These are phyloP conservation scores for Drosophila virilis DNA, from an alignment of 1,140 invertebrate species.

Conservation along the genomic window DNA sequence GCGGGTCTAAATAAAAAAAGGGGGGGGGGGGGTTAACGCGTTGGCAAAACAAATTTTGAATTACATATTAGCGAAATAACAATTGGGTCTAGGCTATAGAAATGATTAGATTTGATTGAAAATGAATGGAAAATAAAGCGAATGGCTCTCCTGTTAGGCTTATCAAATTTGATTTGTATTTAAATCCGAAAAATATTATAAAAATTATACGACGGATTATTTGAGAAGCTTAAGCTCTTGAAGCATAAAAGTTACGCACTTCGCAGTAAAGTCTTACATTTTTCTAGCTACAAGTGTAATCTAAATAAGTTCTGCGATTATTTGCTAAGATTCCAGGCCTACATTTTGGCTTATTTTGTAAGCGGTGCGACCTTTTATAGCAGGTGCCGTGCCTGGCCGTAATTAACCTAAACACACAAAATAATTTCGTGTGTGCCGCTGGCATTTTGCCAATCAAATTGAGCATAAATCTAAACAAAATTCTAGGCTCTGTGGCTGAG, in stretches of 20 bases:
- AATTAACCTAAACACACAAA: slow-evolving; percentile 49
- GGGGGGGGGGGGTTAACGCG: not conserved
- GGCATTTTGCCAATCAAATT: slow-evolving; percentile 72
- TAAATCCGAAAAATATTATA: not conserved
- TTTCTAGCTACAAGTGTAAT: not conserved
- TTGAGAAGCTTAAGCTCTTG: no score
- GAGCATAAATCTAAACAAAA: slow-evolving; percentile 75
- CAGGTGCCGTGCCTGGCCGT: slow-evolving; percentile 5
- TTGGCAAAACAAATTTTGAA: not conserved
- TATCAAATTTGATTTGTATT: no score
- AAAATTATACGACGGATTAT: no score
- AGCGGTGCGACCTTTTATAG: slow-evolving; percentile 21
- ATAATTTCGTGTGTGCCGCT: slow-evolving; percentile 40
- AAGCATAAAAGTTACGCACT: no score
- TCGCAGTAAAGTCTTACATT: not conserved
- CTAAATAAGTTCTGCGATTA: slow-evolving; percentile 31
- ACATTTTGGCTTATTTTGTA: slow-evolving; percentile 13
- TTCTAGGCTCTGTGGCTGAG: slow-evolving; percentile 39
- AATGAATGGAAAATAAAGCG: no score
- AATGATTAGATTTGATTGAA: no score
- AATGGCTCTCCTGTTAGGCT: no score
- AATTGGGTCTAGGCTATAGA: not conserved
- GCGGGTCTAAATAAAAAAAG: no score
- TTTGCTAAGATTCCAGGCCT: slow-evolving; percentile 13
- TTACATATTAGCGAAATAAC: not conserved